A percentile compares a stretch with the other conserved stretches of the same genome.
These are phyloP conservation scores for Thripadectes ignobilis DNA, from an alignment of 2,797 vertebrate species.

Conservation along the genomic window DNA sequence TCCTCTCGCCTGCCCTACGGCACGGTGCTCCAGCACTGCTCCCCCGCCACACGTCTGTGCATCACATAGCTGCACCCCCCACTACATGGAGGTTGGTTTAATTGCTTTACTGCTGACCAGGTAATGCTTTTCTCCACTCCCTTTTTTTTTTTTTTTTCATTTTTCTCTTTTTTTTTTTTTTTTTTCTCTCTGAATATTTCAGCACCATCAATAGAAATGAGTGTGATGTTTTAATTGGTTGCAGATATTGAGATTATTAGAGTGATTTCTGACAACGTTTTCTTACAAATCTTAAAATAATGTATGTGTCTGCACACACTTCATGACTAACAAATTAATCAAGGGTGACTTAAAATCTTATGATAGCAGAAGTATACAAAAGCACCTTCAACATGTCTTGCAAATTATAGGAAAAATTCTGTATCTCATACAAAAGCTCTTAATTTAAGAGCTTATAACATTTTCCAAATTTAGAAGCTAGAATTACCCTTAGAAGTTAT, in stretches of 20 bases:
- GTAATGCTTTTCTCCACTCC: not conserved
- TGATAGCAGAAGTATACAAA: not conserved
- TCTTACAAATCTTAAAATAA: not conserved
- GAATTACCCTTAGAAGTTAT: not conserved
- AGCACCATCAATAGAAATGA: not conserved
- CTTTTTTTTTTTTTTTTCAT: accelerated
- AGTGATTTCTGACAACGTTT: not conserved
- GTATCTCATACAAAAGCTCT: not conserved
- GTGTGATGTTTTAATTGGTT: not conserved
- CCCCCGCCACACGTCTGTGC: accelerated
- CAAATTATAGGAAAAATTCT: not conserved
- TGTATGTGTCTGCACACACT: not conserved
- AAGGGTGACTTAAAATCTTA: not conserved
- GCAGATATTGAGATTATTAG: not conserved
- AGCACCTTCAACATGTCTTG: not conserved
- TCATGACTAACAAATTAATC: not conserved
- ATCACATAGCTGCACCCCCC: not conserved
- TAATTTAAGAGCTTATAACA: not conserved
- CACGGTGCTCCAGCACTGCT: not conserved
- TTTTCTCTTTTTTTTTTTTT: no score
- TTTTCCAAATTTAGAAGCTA: not conserved
- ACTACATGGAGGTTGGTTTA: not conserved
- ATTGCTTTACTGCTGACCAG: not conserved
- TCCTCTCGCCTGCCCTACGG: accelerated
- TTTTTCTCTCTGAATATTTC: not conserved